Evolutionary conservation across 2,113 vertebrate genomes (phyloP), one percentile per base, ranked within the genome.

Genomic region (Nestor notabilis): DNA sequence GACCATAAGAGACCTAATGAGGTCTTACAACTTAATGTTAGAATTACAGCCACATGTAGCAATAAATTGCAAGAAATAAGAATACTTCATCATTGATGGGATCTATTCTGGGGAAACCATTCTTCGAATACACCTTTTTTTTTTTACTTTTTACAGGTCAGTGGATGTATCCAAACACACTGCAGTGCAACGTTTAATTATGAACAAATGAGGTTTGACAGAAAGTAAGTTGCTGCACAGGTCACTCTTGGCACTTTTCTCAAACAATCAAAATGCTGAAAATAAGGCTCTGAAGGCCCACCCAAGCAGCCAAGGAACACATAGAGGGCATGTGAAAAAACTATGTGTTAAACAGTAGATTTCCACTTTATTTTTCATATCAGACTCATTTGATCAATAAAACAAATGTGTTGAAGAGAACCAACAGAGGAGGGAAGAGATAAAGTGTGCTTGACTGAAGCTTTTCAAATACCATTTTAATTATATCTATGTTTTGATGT

Each of bases 21-120:
- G 33, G 19, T 75, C 35, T 91, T 28, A 64, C 5, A 47, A 71
- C 50, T 94, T 81, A 70, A 83, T 75, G 18, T 31, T 83, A 50
- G 49, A 50, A 25, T 55, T 90, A 55, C 29, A 60, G 68, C 43
- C 39, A 60, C 28, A 60, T 3, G 8, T 61, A 88, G 18, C 80
- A 91, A 65, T 94, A 89, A 95, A 93, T 85, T 94, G 75, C 55
- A 95, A 55, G 86, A 95, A 84, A 97, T 96, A 92, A 92, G 46
- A 87, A 83, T 79, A 90, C 13, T 11, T 95, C 91, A 93, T 85
- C 78, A 46, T 43, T 43, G 46, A 63, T 2, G 24, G 29, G 11
- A 95, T 80, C 89, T 83, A 35, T 79, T 90, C 72, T 49, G 64
- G 13, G 9, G 43, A 92, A 97, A 79, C 17, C 9, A 10, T 49